Evolutionary conservation across 2,113 vertebrate species (phyloP), one percentile per base, ranked within the genome.

Genomic region (Varanus salvator): DNA sequence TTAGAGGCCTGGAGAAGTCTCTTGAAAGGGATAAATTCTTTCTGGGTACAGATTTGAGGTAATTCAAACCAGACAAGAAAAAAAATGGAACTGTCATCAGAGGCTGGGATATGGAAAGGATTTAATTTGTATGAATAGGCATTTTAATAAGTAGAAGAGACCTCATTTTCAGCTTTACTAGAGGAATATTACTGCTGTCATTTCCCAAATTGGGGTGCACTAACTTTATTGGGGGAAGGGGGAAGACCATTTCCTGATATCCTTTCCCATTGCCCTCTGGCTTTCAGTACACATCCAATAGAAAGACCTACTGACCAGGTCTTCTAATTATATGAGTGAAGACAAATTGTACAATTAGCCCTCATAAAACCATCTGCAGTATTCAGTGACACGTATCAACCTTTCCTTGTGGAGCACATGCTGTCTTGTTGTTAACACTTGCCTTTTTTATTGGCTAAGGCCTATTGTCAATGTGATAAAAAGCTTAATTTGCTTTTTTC

Each of bases 101-200:
- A 94, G 91, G 93, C 95, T 90, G 93, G 94, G 90, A 93, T 96
- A 95, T 94, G 94, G 95, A 96, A 97, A 96, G 94, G 95, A 96
- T 97, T 97, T 97, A 97, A 97, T 97, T 97, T 97, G 95, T 97
- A 97, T 97, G 96, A 97, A 97, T 97, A 97, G 96, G 90, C 93
- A 97, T 97, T 97, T 97, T 95, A 97, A 97, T 97, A 97, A 97
- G 91, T 96, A 95, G 95, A 96, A 96, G 94, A 96, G 93, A 93
- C 86, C 93, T 96, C 96, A 96, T 92, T 92, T 96, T 94, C 92
- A 97, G 94, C 90, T 95, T 94, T 96, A 93, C 93, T 93, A 84
- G 54, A 87, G 88, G 93, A 94, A 93, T 95, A 96, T 96, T 96
- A 95, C 57, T 94, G 91, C 94, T 96, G 95, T 96, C 94, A 91